Base-by-base conservation (phyloP, 2,888 invertebrate genomes). In the Mechanitis messenoides region DNA sequence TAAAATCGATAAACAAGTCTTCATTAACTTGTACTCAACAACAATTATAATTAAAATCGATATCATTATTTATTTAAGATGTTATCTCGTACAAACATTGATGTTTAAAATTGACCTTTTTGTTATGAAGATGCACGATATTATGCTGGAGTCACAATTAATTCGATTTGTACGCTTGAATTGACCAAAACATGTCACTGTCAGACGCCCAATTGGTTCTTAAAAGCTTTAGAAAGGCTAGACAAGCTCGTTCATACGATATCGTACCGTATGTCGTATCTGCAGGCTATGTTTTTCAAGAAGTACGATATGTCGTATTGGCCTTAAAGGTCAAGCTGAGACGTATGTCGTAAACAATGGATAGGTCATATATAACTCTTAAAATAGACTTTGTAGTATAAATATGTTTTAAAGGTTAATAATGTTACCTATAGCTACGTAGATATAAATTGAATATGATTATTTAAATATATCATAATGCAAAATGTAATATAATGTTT, bases 111-210 rank as follows among this genome's bases (percentile, higher is more conserved):
- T 64, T 62, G 6, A 64, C 55, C 55, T 63, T 60, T 68, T 67
- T 68, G 68, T 67, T 71, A 68, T 66, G 66, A 71, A 71, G 72
- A 72, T 76, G 80, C 80, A 79, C 81, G 74, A 54, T 68, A 67
- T 62, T 68, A 61, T 67, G 65, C 65, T 64, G 63, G 63, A 64
- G 67, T 66, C 63, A 82, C 84, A 87, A 89, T 89, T 89, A 89
- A 86, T 79, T 82, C 84, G 84, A 88, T 88, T 87, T 85, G 74
- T 83, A 87, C 85, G 87, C 87, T 79, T 84, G 83, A 77, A 78
- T 84, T 84, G 82, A 78, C 80, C 84, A 83, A 85, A 85, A 87
- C 85, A 84, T 80, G 84, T 80, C 80, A 76, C 74, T 80, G 81
- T 75, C 72, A 74, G 76, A 76, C 78, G 78, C 60, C 65, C 65